Evolutionary conservation across 2,888 invertebrate species (phyloP).

Genomic region (Oxystoma pomonae): DNA sequence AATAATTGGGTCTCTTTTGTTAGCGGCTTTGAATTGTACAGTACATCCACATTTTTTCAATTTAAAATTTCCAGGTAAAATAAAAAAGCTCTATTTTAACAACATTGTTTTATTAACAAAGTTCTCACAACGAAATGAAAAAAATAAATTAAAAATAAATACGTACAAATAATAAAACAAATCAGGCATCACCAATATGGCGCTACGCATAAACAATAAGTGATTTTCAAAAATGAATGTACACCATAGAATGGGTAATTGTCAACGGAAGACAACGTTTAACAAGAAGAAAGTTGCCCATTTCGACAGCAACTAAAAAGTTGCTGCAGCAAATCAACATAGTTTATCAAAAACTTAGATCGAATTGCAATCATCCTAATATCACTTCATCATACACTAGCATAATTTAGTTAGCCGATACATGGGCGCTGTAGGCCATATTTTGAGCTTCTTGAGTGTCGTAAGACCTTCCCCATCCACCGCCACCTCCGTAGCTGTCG

Average conservation of each 20-base stretch:
- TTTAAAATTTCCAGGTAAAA: neutral
- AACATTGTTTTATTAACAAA: neutral
- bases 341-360: too few relatives aligned
- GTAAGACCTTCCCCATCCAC: slow-evolving; percentile 58
- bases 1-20: too few relatives aligned
- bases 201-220: neutral
- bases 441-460: slow-evolving; percentile 52
- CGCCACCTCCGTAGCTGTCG: slow-evolving; percentile 37
- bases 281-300: too few relatives aligned
- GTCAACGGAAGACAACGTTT: too few relatives aligned
- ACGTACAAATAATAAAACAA: neutral
- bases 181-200: neutral
- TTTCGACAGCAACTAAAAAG: too few relatives aligned
- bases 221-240: too few relatives aligned
- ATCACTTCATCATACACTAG: neutral
- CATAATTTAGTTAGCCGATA: slow-evolving; percentile 39
- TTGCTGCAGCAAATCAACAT: too few relatives aligned
- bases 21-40: too few relatives aligned
- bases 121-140: neutral
- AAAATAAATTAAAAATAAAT: neutral
- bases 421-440: slow-evolving; percentile 61
- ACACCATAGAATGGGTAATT: too few relatives aligned
- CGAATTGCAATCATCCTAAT: too few relatives aligned
- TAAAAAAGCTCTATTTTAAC: too few relatives aligned
- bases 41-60: too few relatives aligned